Evolutionary conservation across 2,797 vertebrate genomes (phyloP), one percentile per base, ranked within the genome.

Genomic region (Artibeus lituratus): DNA sequence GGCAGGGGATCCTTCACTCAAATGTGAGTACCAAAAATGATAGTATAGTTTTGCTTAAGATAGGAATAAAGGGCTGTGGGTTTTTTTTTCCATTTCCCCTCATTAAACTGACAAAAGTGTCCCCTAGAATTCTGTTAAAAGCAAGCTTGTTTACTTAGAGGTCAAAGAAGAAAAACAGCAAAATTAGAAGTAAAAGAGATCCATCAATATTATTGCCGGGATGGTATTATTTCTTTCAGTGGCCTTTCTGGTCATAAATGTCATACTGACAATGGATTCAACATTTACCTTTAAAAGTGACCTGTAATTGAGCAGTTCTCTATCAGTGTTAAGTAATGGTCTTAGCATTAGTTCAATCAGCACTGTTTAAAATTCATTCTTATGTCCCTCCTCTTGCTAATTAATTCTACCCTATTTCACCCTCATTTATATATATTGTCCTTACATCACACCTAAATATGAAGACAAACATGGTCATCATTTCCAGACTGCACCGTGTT

Each of bases 141-240:
- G 87, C 44, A 91, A 77, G 65, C 24, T 84, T 90, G 49, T 76
- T 95, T 94, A n/a, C 84, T 76, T 53, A 90, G 39, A 87, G 81
- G 90, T 93, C 95, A 87, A 92, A 87, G 76, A 77, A 94, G 70
- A 95, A 42, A 93, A 96, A 86, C 44, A 86, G 29, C 55, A 73
- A 72, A 85, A 94, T 81, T 65, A 78, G 53, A 62, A 72, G 32
- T 57, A 32, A 89, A 85, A 84, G 65, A 84, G 32, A 53, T 29
- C 3, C 22, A 72, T 37, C 65, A 18, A 39, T 32, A 15, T 72
- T 62, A 67, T 65, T 21, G 1, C 86, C 24, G 51, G 47, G n/a
- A 80, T 0, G 2, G 2, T 47, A 49, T 70, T 62, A 82, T 49
- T 57, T 42, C 44, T 91, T 74, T 62, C 35, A 49, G 16, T 67